phyloP scores from a whole-genome alignment of 37 sponge, comb jelly and placozoan genomes.

The Spongilla lacustris region DNA sequence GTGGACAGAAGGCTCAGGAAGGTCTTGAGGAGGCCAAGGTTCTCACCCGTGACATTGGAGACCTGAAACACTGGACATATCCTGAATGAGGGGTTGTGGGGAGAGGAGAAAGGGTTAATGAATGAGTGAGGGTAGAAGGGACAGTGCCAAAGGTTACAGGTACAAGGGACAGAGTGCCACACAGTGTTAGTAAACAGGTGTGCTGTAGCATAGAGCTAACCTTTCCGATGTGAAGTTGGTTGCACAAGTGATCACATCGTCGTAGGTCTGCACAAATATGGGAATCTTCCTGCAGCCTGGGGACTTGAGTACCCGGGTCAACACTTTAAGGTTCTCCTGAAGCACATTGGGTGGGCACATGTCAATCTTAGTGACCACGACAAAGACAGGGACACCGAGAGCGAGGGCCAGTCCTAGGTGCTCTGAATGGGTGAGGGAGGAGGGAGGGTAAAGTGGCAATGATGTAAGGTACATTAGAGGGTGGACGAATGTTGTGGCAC shows the following conservation, averaged over 20 bases:
- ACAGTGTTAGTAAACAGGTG: no score
- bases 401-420: constrained; percentile 97
- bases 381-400: constrained; percentile 97
- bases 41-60: constrained; percentile 97
- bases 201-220: constrained; percentile 29
- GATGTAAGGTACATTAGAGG: not conserved
- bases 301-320: constrained; percentile 91
- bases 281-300: constrained; percentile 99
- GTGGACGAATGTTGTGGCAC: not conserved
- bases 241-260: constrained; percentile 96
- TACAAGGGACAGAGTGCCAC: not conserved
- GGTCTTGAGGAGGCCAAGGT: constrained; percentile 89
- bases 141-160: not conserved
- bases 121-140: not conserved
- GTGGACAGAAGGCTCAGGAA: constrained; percentile 93
- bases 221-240: constrained; percentile 96
- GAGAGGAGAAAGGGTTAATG: not conserved
- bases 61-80: constrained; percentile 99
- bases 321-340: constrained; percentile 91
- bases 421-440: constrained; percentile 45
- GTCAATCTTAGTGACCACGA: constrained; percentile 99
- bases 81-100: constrained; percentile 40
- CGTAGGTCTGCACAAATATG: constrained; percentile 81
- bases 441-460: not conserved
- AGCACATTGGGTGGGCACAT: constrained; percentile 99